A percentile compares a stretch with the other conserved stretches of the same genome.
phyloP scores from a whole-genome alignment of 2,113 vertebrate genomes.

The Pagrus major region DNA sequence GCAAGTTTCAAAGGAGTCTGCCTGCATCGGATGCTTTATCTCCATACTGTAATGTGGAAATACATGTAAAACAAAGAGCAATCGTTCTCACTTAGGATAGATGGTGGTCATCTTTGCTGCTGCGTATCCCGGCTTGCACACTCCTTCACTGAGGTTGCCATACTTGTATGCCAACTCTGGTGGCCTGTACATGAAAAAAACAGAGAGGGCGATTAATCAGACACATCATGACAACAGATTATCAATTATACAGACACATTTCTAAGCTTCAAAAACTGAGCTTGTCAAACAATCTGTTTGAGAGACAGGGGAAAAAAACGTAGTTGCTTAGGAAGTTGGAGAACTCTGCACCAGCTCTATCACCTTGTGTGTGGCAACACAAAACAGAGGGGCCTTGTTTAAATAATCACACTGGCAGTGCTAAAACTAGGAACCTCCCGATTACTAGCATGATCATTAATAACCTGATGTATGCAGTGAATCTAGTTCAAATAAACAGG shows the following conservation, averaged over 20 bases:
- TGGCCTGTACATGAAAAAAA: conserved; percentile 83
- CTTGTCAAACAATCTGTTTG: conserved; percentile 64
- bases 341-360: conserved; percentile 52
- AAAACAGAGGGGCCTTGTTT: conserved; percentile 67
- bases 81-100: conserved; percentile 94
- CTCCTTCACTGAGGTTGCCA: conserved; percentile 93
- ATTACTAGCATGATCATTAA: conserved; percentile 78
- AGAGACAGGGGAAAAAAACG: conserved; percentile 20
- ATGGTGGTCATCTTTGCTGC: conserved; percentile 94
- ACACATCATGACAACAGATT: conserved; percentile 48
- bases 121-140: conserved; percentile 93
- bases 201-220: conserved; percentile 48
- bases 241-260: conserved; percentile 45
- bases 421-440: conserved; percentile 59
- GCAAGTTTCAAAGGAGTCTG: not conserved
- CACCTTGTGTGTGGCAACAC: conserved; percentile 67
- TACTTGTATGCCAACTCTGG: conserved; percentile 91
- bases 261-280: conserved; percentile 39
- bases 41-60: not conserved
- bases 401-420: conserved; percentile 73
- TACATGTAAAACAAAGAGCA: not conserved
- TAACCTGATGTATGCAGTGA: conserved; percentile 72
- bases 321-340: conserved; percentile 40
- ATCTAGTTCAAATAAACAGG: conserved; percentile 85
- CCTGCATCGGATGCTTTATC: not conserved